These are phyloP conservation scores for Zaprionus taronus DNA, from an alignment of 1,140 invertebrate genomes.

Conservation along the genomic window DNA sequence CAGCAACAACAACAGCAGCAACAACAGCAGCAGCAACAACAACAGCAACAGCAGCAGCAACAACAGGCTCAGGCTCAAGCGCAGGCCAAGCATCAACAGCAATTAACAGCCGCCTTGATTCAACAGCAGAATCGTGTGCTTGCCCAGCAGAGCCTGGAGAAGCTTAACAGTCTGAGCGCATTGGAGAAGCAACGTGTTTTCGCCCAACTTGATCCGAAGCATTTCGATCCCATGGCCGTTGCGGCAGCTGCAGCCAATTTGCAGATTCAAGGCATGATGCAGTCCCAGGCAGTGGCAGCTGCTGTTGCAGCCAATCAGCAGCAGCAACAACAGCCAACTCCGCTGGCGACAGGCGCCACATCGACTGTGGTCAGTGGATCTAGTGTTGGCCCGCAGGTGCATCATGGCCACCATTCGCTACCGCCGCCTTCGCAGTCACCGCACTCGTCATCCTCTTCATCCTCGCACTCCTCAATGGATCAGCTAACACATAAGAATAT, in stretches of 20 bases:
- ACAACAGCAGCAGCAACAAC: slow-evolving; percentile 76
- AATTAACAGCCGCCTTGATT: slow-evolving; percentile 86
- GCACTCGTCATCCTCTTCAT: slow-evolving; percentile 73
- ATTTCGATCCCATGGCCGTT: slow-evolving; percentile 82
- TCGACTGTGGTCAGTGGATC: slow-evolving; percentile 33
- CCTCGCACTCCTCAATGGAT: slow-evolving; percentile 78
- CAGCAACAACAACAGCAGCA: slow-evolving; percentile 70
- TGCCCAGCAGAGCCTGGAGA: slow-evolving; percentile 86
- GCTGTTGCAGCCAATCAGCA: slow-evolving; percentile 70
- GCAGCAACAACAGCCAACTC: slow-evolving; percentile 46
- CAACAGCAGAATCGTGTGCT: slow-evolving; percentile 86
- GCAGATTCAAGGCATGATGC: slow-evolving; percentile 79
- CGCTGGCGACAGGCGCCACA: slow-evolving; percentile 26
- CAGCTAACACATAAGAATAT: slow-evolving; percentile 75
- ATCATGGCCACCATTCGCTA: slow-evolving; percentile 66
- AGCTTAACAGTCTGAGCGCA: slow-evolving; percentile 85
- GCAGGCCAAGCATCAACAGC: slow-evolving; percentile 77
- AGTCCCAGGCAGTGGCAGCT: slow-evolving; percentile 74
- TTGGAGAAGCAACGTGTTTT: slow-evolving; percentile 86
- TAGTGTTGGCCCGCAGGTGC: slow-evolving; percentile 36
- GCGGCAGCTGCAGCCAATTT: slow-evolving; percentile 80
- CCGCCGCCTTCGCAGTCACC: slow-evolving; percentile 81
- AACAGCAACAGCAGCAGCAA: slow-evolving; percentile 78
- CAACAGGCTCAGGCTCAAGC: slow-evolving; percentile 61
- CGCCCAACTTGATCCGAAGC: slow-evolving; percentile 85